Base-by-base conservation (phyloP, 2,797 vertebrate genomes). In the Pachyuromys duprasi region DNA sequence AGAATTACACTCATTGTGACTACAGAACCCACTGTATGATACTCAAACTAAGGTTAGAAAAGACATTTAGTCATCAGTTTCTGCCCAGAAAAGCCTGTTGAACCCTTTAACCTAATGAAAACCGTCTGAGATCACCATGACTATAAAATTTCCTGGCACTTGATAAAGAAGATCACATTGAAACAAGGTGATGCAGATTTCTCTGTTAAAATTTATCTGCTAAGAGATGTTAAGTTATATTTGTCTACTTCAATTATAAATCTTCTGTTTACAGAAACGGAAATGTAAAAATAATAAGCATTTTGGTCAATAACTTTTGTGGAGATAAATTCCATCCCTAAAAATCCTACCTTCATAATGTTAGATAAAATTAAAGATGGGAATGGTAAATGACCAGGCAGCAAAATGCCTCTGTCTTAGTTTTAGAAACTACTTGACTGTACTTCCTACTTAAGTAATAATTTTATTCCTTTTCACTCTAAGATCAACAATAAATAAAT, bases 321-420 rank as follows among this genome's bases (percentile, higher is more conserved):
- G 8, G 20, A 31, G 24, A 55, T 28, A 67, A 4, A 45, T 8
- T 62, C 0, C 5, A 80, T 26, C 31, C 83, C 83, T 39, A 81
- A 72, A 22, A n/a, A 39, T 1, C 0, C 17, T 72, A 76, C 33
- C 49, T 42, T 15, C 7, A 42, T 33, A 86, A 33, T 39, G 1
- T 80, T 0, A 0, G 13, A 4, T 22, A 60, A 92, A 86, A 55
- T 0, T n/a, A 12, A 0, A 57, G 0, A 4, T 49, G 49, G 11
- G 2, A 49, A 49, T 49, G 49, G 49, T 49, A 8, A 49, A 49
- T 49, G 49, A 49, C 49, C 49, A 49, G 49, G 49, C 49, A 49
- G 49, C 49, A 49, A 49, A 49, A 8, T 49, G 49, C 11, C 49
- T 49, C 49, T 49, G 49, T 49, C 49, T 49, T 49, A 49, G 49